Conservation (phyloP, 2,888 invertebrate species). For the Allolobophora icterica region DNA sequence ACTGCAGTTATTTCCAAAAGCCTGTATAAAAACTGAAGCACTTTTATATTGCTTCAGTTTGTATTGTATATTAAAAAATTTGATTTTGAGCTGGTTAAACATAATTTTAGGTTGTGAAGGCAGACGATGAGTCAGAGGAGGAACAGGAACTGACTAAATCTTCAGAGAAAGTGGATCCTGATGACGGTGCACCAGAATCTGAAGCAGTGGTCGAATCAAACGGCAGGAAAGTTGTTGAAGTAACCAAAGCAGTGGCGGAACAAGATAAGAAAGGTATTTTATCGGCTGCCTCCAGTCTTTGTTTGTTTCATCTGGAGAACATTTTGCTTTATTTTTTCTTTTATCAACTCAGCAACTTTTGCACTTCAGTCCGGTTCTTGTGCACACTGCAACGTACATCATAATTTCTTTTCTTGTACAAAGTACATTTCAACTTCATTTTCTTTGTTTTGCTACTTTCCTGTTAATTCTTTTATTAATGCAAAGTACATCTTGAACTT, state of each 20-base stretch:
- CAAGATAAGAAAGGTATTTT: background rate
- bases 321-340: background rate
- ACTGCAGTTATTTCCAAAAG: background rate
- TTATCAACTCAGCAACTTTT: background rate
- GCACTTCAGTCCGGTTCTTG: background rate
- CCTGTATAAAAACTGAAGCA: background rate
- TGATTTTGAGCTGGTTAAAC: background rate
- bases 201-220: conserved; percentile 46
- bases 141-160: background rate
- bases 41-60: too few species aligned
- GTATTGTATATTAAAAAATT: background rate
- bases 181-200: background rate
- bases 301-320: too few species aligned
- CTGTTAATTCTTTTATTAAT: too few species aligned
- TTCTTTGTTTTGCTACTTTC: too few species aligned
- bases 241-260: background rate
- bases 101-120: background rate
- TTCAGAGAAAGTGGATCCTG: background rate
- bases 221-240: conserved; percentile 44
- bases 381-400: too few species aligned
- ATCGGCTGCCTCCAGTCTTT: background rate
- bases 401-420: too few species aligned
- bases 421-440: too few species aligned
- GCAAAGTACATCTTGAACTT: too few species aligned
- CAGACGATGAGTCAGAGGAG: conserved; percentile 48